Percentiles rank a stretch among this genome's conserved stretches.
Conservation (phyloP, 1,140 invertebrate genomes). For the Euwallacea similis region DNA sequence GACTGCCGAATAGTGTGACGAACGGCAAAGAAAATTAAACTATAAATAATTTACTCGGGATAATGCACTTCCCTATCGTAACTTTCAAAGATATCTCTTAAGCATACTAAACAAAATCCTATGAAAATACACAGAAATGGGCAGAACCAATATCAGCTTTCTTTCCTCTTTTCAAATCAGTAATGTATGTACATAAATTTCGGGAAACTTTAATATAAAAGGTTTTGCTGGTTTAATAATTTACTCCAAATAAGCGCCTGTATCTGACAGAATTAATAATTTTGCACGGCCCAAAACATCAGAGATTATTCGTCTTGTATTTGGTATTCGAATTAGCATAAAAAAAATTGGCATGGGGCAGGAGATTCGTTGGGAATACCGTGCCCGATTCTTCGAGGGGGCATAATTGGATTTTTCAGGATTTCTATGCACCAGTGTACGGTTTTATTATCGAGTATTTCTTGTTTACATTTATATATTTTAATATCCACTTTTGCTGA, state of each 20-base stretch:
- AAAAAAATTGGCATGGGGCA: neutral
- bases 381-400: neutral
- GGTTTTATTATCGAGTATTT: too few relatives aligned
- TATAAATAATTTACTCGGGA: too few relatives aligned
- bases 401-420: constrained; percentile 8
- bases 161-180: constrained; percentile 11
- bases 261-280: constrained; percentile 25
- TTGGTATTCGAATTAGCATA: constrained; percentile 16
- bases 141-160: constrained; percentile 5
- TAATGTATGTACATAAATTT: constrained; percentile 23
- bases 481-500: too few relatives aligned
- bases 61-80: neutral
- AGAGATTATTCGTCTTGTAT: constrained; percentile 17
- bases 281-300: constrained; percentile 5
- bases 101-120: neutral
- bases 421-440: neutral
- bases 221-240: constrained; percentile 17
- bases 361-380: neutral
- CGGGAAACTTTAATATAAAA: constrained; percentile 12
- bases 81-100: neutral
- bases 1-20: neutral
- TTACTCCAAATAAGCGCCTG: constrained; percentile 20
- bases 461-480: too few relatives aligned
- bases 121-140: neutral
- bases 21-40: too few relatives aligned